Evolutionary conservation across 2,888 invertebrate genomes (phyloP), one percentile per base, ranked within the genome.

Genomic region (Drosophila borborema): DNA sequence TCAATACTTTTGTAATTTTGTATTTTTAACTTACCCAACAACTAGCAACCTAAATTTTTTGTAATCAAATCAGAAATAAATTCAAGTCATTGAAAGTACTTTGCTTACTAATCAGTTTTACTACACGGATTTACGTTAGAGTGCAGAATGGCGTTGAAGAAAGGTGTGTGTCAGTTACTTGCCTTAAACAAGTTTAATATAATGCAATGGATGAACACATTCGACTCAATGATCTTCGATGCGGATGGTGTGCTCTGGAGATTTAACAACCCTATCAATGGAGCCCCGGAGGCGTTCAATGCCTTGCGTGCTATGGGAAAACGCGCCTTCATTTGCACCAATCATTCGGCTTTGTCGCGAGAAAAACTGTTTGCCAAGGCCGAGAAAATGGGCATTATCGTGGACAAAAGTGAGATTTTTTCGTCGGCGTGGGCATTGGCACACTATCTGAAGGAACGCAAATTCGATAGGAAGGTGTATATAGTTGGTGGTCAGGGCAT

Each of bases 221-320:
- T 83, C 40, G 87, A 87, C 10, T n/a, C 79, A 40, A 71, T 77
- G 28, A 41, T 81, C 49, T 81, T 66, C 28, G 81, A 77, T 70
- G 81, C 79, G 1, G 77, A 81, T 23, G 81, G 80, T 0, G 81
- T 81, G 3, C 74, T 87, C 10, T 87, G 86, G 86, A 59, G 12
- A 0, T 40, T 56, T 0, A 31, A 67, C 0, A 9, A 55, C 0
- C 55, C 72, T 0, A 14, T 87, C 1, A 55, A 63, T 3, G 87
- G 82, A 0, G 55, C 74, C 1, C 51, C 87, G 0, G 72, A 75
- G 6, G 85, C 87, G 2, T 81, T 86, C 2, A 86, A 86, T 43
- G 81, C 87, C 0, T 34, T 86, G 4, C 69, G 72, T 0, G 85
- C 69, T 0, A 77, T 82, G 81, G 87, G 82, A 0, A 86, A 86